Percentiles rank a stretch among this genome's conserved stretches.
Conservation (phyloP, 2,888 invertebrate species). For the Eristalis tenax region DNA sequence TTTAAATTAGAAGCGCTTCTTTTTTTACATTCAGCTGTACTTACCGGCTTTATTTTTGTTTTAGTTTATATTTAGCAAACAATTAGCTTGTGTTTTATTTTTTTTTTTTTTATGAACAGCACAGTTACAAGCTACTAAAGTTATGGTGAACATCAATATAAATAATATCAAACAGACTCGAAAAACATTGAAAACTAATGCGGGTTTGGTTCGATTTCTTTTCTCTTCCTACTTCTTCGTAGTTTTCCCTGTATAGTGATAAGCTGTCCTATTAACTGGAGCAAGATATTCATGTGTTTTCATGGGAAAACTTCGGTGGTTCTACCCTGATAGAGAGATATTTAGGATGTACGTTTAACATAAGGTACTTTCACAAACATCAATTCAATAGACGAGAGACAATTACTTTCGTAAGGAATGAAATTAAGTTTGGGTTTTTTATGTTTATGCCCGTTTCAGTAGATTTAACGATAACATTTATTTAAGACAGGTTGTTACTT, state of each 20-base stretch:
- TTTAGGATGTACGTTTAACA: no score
- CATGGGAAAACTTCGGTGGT: not conserved
- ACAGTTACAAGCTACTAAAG: constrained; percentile 53
- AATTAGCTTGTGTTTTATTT: constrained; percentile 38
- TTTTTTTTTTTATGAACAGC: constrained; percentile 28
- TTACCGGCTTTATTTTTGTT: constrained; percentile 10
- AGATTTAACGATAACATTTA: no score
- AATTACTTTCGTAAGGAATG: no score
- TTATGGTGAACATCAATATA: constrained; percentile 21
- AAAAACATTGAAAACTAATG: constrained; percentile 39
- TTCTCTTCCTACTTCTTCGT: constrained; percentile 5
- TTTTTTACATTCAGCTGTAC: constrained; percentile 41
- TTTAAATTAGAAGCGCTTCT: constrained; percentile 1
- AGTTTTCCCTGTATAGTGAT: not conserved
- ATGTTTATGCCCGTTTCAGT: no score
- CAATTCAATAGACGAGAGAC: no score
- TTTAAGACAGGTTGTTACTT: no score
- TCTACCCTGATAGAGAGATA: not conserved
- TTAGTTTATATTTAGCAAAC: constrained; percentile 24
- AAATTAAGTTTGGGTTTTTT: no score
- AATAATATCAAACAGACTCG: constrained; percentile 13
- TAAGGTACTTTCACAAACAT: no score
- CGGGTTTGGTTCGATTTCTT: constrained; percentile 29
- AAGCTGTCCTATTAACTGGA: not conserved
- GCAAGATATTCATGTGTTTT: not conserved